Evolutionary conservation across 2,888 invertebrate genomes (phyloP), one percentile per base, ranked within the genome.

Genomic region (Drosophila robusta): DNA sequence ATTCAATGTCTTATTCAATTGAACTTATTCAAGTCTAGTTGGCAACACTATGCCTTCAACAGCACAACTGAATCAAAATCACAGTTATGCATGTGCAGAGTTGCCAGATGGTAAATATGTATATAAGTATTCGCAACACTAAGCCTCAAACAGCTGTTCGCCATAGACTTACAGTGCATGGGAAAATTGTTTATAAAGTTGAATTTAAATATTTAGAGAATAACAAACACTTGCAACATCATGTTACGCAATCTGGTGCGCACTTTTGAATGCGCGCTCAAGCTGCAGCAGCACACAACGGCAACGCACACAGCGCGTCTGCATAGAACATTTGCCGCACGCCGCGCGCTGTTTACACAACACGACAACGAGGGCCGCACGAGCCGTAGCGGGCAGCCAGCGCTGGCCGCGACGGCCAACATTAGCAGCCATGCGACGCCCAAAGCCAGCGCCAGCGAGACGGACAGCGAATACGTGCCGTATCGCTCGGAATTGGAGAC

Each of bases 401-500:
- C 47, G 9, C 44, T 70, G n/a, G 34, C 51, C 0, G 39, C 50
- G 0, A 24, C 61, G 1, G 69, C 77, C 0, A 61, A 44, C 58
- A 63, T 69, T 3, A 71, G 60, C 22, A 75, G 61, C 41, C 44
- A 52, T 36, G 63, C 50, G 0, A 38, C 52, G 4, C 24, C 47
- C 7, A 49, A 54, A 11, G 38, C 46, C 36, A 62, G 56, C 47
- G 91, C 46, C 36, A 62, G 56, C 45, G 91, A 90, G 49, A 41
- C 46, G 4, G 90, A 90, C 38, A 69, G 74, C 36, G 90, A 89
- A 12, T 90, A 90, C 62, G 79, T 90, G 41, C 89, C 90, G 0
- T 91, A 91, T 60, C 74, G 49, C 0, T 0, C 42, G 1, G 85
- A 90, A 11, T 44, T 62, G 9, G 91, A 91, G 62, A 69, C 22